Base-by-base conservation (phyloP, 2,888 invertebrate genomes). In the Stegana nigrithorax region DNA sequence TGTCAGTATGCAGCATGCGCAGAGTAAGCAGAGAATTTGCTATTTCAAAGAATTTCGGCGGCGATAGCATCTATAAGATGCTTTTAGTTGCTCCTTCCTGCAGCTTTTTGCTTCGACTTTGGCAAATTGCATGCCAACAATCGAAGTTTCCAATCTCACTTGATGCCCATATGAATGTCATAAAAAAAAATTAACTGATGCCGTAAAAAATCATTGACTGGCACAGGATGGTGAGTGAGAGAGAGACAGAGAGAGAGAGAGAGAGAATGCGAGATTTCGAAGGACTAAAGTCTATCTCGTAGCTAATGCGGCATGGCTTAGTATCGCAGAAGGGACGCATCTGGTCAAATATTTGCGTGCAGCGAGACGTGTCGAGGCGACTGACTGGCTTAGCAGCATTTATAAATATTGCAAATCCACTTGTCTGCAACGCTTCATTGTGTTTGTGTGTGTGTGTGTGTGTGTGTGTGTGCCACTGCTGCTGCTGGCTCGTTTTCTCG, bases 281-380 rank as follows among this genome's bases (percentile, higher is more conserved):
- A 47, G 23, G 21, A 44, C 17, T 29, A 8, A 29, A 3, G 36
- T 19, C 51, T 27, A 5, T 42, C 42, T 27, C 39, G 50, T 47
- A 59, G 42, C 65, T 19, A 19, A 36, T 72, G 42, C 23, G 39
- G 32, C 42, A 56, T 45, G 51, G 53, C 44, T 56, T 26, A 47
- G 51, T 53, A 50, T 45, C 53, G n/a, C n/a, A n/a, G n/a, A n/a
- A n/a, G n/a, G 67, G 64, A 50, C 75, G 70, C 80, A 81, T 82
- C 81, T 81, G 80, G 78, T 73, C 78, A 76, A 82, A 81, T 82
- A 82, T 81, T 81, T 78, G 62, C 73, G n/a, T n/a, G 27, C 64
- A 69, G 60, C 62, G 64, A 59, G 59, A 29, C 65, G 55, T 44
- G 17, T 60, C 64, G 47, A n/a, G n/a, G n/a, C n/a, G 65, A 66